Base-by-base conservation (phyloP, 2,888 invertebrate species). In the Pyrgus malvae region DNA sequence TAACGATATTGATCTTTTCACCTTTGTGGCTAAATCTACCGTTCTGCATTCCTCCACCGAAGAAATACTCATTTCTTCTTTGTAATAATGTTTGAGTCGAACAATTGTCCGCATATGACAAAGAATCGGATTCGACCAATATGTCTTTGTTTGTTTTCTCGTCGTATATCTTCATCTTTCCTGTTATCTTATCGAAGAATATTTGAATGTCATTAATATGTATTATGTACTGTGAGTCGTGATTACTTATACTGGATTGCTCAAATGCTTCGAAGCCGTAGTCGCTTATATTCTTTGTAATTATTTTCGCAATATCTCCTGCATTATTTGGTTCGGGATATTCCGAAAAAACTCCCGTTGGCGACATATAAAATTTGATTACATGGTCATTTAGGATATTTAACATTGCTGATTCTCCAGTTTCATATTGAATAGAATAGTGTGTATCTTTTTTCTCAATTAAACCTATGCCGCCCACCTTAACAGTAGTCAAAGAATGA, bases 1-100 rank as follows among this genome's bases (percentile, higher is more conserved):
- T 89, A 1, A 71, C 65, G 45, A 90, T 85, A 12, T 74, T 50
- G 61, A 89, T 88, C 8, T 67, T 55, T 68, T 82, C 66, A 25
- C 81, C 80, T 71, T 89, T 89, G 58, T 89, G 89, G 12, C 78
- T 73, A 54, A 88, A 90, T 62, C 82, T 75, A 2, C 89, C 89
- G 60, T 89, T 89, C 60, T 89, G 89, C 88, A 88, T 89, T 23
- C 89, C 89, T 17, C 89, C 89, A 16, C 89, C 89, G 54, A 80
- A 90, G 64, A 77, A 90, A 66, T 76, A 76, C 61, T 90, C 89
- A 29, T 82, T 69, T 40, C 69, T 38, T 27, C 66, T 55, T 64
- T 85, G 83, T 21, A 64, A 33, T 48, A 85, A 64, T 7, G 66
- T 73, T 61, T 89, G 88, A 35, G 58, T 77, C n/a, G 71, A 64